Conservation (phyloP, 2,888 invertebrate species). For the Ectobius pallidus region DNA sequence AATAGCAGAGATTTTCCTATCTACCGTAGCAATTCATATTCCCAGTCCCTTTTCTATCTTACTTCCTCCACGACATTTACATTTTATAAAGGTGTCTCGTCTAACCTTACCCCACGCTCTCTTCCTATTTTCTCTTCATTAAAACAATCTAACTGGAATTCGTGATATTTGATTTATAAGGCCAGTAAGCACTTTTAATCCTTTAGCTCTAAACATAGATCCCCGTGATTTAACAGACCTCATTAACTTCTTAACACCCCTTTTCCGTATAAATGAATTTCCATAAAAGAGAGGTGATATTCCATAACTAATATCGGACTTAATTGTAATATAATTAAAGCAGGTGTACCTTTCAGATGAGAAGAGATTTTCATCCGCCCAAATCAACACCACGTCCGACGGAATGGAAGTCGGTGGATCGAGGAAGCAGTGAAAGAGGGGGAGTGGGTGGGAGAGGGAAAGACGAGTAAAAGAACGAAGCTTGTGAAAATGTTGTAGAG, state of each 20-base stretch:
- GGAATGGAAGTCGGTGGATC: not conserved
- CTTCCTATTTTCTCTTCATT: slow-evolving; percentile 8
- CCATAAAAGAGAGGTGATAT: slow-evolving; percentile 14
- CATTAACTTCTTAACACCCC: not conserved
- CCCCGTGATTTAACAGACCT: not conserved
- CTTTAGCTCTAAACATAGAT: not conserved
- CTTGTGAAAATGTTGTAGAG: slow-evolving; percentile 6
- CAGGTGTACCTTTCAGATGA: slow-evolving; percentile 11
- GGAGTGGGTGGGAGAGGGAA: not conserved
- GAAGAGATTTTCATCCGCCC: not conserved
- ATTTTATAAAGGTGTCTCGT: slow-evolving; percentile 18
- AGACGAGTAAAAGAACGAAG: not conserved
- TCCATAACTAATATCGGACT: slow-evolving; percentile 25
- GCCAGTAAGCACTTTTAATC: slow-evolving; percentile 18
- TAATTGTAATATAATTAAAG: slow-evolving; percentile 30
- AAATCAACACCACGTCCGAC: not conserved
- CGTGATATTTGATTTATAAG: slow-evolving; percentile 23
- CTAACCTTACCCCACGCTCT: not conserved
- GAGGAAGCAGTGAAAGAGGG: not conserved
- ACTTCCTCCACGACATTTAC: not conserved
- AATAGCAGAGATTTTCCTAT: not conserved
- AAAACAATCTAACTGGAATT: slow-evolving; percentile 19
- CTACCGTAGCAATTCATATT: not conserved
- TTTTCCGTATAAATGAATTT: not conserved
- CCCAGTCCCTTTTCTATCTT: too few relatives aligned